phyloP scores from a whole-genome alignment of 2,888 invertebrate species.

The Autographa pulchrina region DNA sequence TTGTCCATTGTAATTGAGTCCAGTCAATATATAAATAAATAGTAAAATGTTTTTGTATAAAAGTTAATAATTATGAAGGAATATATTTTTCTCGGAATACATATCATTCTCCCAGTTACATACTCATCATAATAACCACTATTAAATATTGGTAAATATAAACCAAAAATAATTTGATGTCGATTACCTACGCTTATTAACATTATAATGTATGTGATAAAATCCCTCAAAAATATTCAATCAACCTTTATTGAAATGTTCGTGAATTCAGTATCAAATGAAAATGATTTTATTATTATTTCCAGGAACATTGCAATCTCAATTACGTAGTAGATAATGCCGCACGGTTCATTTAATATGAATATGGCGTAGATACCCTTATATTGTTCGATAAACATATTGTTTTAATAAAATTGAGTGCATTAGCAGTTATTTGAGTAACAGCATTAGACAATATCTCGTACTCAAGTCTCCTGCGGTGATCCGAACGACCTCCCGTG shows the following conservation, averaged over 20 bases:
- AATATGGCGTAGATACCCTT: conserved; percentile 49
- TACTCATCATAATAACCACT: no score
- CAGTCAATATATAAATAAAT: no score
- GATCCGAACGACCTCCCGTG: conserved; percentile 71
- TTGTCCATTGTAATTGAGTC: no score
- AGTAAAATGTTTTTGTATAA: no score
- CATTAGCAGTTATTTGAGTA: conserved; percentile 72
- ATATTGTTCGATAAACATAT: conserved; percentile 44
- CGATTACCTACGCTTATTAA: no score
- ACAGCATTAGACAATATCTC: conserved; percentile 79
- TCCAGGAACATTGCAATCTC: conserved; percentile 30
- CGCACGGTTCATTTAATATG: conserved; percentile 49
- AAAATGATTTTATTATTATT: conserved; percentile 12
- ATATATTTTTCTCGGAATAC: no score
- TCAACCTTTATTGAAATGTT: conserved; percentile 2
- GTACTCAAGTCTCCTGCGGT: conserved; percentile 69
- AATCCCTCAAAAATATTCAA: not conserved
- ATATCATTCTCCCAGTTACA: no score
- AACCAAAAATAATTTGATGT: no score
- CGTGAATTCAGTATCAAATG: conserved; percentile 13
- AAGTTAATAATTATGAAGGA: no score
- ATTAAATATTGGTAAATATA: no score
- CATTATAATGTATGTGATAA: no score
- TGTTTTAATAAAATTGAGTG: conserved; percentile 59
- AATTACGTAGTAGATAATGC: conserved; percentile 50